A percentile compares a stretch with the other conserved stretches of the same genome.
Conservation (phyloP, 2,113 vertebrate genomes). For the Parotia lawesii region DNA sequence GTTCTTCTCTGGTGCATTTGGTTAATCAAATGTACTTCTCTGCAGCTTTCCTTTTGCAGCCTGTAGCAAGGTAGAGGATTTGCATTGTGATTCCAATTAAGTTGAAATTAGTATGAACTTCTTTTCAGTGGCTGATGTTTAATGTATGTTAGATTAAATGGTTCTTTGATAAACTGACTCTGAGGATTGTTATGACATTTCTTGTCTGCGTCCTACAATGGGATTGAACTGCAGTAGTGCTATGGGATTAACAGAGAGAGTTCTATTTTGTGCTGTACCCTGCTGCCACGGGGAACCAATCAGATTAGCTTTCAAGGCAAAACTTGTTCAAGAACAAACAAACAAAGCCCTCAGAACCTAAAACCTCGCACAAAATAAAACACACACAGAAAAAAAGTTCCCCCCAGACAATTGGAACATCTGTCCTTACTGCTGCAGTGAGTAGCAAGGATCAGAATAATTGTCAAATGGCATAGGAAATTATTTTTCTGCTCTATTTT, state of each 20-base stretch:
- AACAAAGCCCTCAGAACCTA: background rate
- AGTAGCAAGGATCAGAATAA: background rate
- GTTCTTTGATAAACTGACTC: conserved; percentile 18
- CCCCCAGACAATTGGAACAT: background rate
- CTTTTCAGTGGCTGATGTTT: background rate
- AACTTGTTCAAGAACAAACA: background rate
- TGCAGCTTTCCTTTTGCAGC: background rate
- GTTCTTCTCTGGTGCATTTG: background rate
- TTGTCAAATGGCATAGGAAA: background rate
- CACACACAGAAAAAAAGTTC: fast-evolving
- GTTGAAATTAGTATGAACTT: background rate
- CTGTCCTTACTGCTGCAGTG: background rate
- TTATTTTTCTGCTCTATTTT: background rate
- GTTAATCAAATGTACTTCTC: background rate
- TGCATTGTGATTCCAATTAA: background rate
- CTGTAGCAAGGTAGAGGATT: background rate
- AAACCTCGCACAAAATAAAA: background rate
- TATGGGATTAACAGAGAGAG: background rate
- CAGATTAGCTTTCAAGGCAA: background rate
- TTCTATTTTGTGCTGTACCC: background rate
- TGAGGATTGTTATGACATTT: background rate
- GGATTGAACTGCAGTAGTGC: background rate
- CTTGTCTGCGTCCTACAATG: background rate
- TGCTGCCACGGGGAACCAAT: background rate
- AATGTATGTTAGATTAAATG: background rate